These are phyloP conservation scores for Oryzias woworae DNA, from an alignment of 2,113 vertebrate species.

Conservation along the genomic window DNA sequence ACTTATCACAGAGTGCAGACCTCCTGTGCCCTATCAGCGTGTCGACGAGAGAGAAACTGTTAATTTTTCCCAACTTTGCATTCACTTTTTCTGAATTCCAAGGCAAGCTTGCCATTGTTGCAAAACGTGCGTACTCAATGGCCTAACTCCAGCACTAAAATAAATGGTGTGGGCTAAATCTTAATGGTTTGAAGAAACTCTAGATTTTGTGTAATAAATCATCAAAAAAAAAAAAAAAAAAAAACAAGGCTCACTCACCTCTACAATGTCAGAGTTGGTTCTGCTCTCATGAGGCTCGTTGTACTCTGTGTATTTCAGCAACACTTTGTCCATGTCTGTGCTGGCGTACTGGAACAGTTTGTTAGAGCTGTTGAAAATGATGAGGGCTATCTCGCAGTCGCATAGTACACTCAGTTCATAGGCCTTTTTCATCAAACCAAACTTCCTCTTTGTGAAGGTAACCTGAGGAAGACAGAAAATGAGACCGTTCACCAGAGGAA, in stretches of 20 bases:
- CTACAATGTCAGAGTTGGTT: conserved; percentile 99
- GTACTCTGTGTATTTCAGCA: conserved; percentile 99
- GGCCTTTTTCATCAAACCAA: conserved; percentile 99
- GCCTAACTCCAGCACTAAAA: conserved; percentile 6
- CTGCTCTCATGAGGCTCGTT: conserved; percentile 99
- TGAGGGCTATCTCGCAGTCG: conserved; percentile 99
- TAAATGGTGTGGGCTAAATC: conserved; percentile 5
- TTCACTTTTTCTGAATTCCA: conserved; percentile 19
- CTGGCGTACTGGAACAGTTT: conserved; percentile 99
- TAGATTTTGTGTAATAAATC: conserved; percentile 5
- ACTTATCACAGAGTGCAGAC: conserved; percentile 75
- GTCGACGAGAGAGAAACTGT: conserved; percentile 63
- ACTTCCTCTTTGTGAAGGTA: conserved; percentile 99
- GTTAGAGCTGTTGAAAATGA: conserved; percentile 99
- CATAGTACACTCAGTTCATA: conserved; percentile 98
- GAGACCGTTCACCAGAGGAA: conserved; percentile 8
- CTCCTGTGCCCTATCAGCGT: conserved; percentile 66
- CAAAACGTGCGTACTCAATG: conserved; percentile 12
- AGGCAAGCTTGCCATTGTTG: conserved; percentile 11
- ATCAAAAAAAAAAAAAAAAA: background rate
- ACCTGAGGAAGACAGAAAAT: conserved; percentile 79
- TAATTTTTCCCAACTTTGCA: conserved; percentile 39
- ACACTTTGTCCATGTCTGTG: conserved; percentile 99
- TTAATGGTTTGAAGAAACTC: conserved; percentile 1
- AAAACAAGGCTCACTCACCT: conserved; percentile 83